These are phyloP conservation scores for Misgurnus anguillicaudatus DNA, from an alignment of 2,113 vertebrate species.

Conservation along the genomic window DNA sequence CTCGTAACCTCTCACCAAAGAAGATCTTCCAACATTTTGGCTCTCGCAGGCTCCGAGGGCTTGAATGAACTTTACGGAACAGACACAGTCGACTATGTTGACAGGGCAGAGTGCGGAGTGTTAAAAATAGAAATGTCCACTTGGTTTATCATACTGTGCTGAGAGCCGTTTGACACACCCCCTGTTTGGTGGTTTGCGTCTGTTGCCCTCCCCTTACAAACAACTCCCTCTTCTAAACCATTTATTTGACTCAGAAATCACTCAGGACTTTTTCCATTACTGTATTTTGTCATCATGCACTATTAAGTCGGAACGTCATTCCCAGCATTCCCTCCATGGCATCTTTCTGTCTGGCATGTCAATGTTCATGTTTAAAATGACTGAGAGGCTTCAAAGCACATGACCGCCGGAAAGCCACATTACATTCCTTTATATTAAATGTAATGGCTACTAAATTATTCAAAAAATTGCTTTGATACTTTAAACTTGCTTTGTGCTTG, in stretches of 20 bases:
- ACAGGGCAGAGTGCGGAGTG: constrained; percentile 80
- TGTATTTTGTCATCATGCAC: background rate
- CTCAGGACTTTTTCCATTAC: too few species aligned
- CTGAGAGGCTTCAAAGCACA: background rate
- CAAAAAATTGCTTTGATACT: too few species aligned
- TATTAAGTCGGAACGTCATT: background rate
- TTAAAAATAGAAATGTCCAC: constrained; percentile 88
- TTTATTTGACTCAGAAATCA: too few species aligned
- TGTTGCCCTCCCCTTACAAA: constrained; percentile 63
- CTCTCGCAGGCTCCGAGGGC: constrained; percentile 35
- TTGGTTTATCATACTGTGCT: constrained; percentile 82
- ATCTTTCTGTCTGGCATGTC: background rate
- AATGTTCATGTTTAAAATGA: background rate
- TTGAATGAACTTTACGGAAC: constrained; percentile 44
- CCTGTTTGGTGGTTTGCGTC: constrained; percentile 74
- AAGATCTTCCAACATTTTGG: background rate
- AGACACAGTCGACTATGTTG: constrained; percentile 68
- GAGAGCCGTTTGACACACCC: constrained; percentile 78
- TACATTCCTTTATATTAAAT: background rate
- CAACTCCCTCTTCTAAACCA: constrained; percentile 49
- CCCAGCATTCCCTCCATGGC: background rate
- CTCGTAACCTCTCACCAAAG: background rate
- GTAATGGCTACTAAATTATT: constrained; percentile 1
- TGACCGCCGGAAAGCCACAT: constrained; percentile 14
- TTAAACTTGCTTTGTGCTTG: too few species aligned